Evolutionary conservation across 2,113 vertebrate species (phyloP), one percentile per base, ranked within the genome.

Genomic region (Pelobates fuscus): DNA sequence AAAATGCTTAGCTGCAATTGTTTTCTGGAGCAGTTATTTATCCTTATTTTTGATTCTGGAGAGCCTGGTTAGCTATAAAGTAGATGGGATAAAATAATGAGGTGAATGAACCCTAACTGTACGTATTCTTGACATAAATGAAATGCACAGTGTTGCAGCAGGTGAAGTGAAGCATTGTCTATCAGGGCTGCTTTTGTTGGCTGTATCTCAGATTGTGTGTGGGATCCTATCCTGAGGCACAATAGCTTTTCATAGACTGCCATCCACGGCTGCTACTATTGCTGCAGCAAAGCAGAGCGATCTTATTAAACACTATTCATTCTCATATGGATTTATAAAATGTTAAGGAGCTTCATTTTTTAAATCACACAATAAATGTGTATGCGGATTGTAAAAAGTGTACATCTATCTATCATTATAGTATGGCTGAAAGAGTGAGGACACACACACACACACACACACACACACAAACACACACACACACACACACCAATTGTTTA

Each of bases 81-180:
- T 91, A 90, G 90, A 94, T 94, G 91, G 93, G 93, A 92, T 91
- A 91, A 92, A 93, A 94, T 94, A 94, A 92, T 91, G 89, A 95
- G 92, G 94, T 94, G 92, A 94, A 93, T 93, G 93, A 94, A 96
- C 92, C 92, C 91, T 93, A 95, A 95, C 91, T 94, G 94, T 95
- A 95, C 93, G 93, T 91, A 93, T 95, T 92, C 93, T 94, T 95
- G 95, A 94, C 94, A 94, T 94, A 95, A 96, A 95, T 96, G 95
- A 94, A 94, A 94, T 92, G 94, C 94, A 89, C 91, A 92, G 91
- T 90, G 83, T 87, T 88, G 88, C 92, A 96, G 96, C 96, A 99
- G 96, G 96, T 98, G 96, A 98, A 95, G 93, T 94, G 94, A 92
- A 92, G 92, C 95, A 96, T 96, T 97, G 95, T 98, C 94, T 96